Base-by-base conservation (phyloP, 2,797 vertebrate genomes). In the Phataginus tetradactyla region DNA sequence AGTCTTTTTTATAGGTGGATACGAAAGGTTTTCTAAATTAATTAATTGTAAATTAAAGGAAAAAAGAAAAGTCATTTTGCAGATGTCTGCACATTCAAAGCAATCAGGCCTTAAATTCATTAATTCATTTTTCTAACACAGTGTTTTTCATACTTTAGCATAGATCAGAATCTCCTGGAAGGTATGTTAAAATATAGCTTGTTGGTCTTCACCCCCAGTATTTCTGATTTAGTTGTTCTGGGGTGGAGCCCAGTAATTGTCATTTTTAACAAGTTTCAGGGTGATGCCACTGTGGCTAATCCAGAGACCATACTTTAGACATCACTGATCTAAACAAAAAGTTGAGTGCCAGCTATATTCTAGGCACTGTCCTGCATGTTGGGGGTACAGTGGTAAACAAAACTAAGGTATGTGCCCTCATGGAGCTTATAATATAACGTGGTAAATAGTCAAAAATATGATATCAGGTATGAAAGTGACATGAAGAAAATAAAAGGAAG, bases 11-110 rank as follows among this genome's bases (percentile, higher is more conserved):
- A 51, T 49, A 87, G 39, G 39, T 66, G 7, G 8, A 61, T 45
- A 7, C 84, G 51, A 88, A 49, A 79, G 71, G 27, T 64, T 1
- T 75, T 78, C 57, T 83, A 93, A 69, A 12, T 77, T 96, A 91
- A 55, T 86, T 86, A 81, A 83, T n/a, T 90, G 3, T 39, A 61
- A 90, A 85, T 83, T 92, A 71, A 91, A 83, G 53, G 42, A 63
- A 64, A 78, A 86, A 72, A 21, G 4, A 57, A 39, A 66, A 93
- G 29, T 84, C 57, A 74, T 72, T 45, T 39, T 85, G 21, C 7
- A 57, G 13, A 74, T 94, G 1, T 42, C 32, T 94, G 39, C 5
- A 9, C 20, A 89, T 75, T 89, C 15, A 80, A 89, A 80, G 64
- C 23, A 86, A 85, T 69, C 25, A 69, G 74, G 45, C 72, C 51